Evolutionary conservation across 2,797 vertebrate species (phyloP).

Genomic region (Potorous gilbertii): DNA sequence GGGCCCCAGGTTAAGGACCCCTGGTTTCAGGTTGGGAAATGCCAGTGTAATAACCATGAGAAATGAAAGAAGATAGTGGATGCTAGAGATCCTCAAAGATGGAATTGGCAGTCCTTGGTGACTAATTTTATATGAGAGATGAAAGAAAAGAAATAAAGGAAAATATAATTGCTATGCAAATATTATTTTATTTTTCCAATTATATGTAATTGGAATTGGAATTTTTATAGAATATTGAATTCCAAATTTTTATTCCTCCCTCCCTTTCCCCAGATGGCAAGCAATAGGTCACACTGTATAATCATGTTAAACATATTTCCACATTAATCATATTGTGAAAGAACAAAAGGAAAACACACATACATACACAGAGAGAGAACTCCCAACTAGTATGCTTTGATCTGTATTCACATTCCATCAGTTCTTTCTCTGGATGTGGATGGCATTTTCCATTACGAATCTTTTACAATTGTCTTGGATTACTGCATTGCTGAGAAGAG

Average conservation of each 20-base stretch:
- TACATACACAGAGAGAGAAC: neutral
- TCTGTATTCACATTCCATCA: neutral
- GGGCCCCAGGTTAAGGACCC: neutral
- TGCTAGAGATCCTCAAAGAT: neutral
- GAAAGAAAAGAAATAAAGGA: neutral
- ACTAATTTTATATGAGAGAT: neutral
- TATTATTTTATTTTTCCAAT: neutral
- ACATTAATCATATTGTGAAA: neutral
- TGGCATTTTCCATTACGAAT: too few relatives aligned
- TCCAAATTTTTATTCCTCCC: neutral
- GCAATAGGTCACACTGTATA: neutral
- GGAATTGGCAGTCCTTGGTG: neutral
- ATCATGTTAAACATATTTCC: neutral
- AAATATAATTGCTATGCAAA: neutral
- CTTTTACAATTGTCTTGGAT: neutral
- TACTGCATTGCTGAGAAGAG: neutral
- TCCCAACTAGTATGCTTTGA: neutral
- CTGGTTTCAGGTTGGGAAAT: neutral
- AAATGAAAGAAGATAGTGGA: neutral
- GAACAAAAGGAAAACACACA: neutral
- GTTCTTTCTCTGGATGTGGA: too few relatives aligned
- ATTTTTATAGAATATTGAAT: neutral
- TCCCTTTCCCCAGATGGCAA: neutral
- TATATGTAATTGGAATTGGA: neutral
- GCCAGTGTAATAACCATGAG: neutral